A percentile compares a stretch with the other conserved stretches of the same genome.
Conservation (phyloP, 2,113 vertebrate species). For the Muscicapa adusta region DNA sequence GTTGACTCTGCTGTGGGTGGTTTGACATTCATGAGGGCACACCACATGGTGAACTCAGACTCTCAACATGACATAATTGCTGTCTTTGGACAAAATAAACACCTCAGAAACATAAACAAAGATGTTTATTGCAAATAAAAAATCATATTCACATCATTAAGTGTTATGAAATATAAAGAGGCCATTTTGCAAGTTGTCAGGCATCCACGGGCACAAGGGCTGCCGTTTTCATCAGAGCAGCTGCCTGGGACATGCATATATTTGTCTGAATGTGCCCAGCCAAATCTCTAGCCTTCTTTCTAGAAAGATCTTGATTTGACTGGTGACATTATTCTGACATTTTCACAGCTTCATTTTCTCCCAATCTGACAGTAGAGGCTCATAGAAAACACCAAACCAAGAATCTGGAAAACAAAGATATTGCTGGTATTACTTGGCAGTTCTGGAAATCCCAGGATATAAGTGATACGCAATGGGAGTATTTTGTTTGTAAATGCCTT, state of each 20-base stretch:
- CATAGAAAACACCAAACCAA: slow-evolving; percentile 77
- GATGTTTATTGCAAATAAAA: slow-evolving; percentile 54
- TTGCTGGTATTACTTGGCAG: slow-evolving; percentile 50
- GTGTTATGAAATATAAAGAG: slow-evolving; percentile 19
- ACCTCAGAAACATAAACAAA: slow-evolving; percentile 21
- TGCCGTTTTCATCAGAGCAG: not conserved
- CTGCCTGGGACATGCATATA: not conserved
- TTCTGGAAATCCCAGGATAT: slow-evolving; percentile 7
- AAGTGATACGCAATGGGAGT: not conserved
- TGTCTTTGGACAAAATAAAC: slow-evolving; percentile 5
- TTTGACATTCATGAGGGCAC: not conserved
- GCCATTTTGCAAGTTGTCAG: not conserved
- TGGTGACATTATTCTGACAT: not conserved
- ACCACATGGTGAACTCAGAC: not conserved
- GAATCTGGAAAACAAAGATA: slow-evolving; percentile 69
- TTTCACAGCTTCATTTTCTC: slow-evolving; percentile 60
- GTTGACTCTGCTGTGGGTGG: not conserved
- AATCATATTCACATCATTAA: slow-evolving; percentile 31
- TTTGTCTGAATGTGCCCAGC: slow-evolving; percentile 7
- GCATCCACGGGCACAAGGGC: not conserved
- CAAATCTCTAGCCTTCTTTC: slow-evolving; percentile 24
- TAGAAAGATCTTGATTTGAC: slow-evolving; percentile 31
- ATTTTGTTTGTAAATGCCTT: slow-evolving; percentile 39
- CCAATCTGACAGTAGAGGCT: slow-evolving; percentile 74
- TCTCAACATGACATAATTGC: not conserved